Base-by-base conservation (phyloP, 2,888 invertebrate species). In the Noctua janthe region DNA sequence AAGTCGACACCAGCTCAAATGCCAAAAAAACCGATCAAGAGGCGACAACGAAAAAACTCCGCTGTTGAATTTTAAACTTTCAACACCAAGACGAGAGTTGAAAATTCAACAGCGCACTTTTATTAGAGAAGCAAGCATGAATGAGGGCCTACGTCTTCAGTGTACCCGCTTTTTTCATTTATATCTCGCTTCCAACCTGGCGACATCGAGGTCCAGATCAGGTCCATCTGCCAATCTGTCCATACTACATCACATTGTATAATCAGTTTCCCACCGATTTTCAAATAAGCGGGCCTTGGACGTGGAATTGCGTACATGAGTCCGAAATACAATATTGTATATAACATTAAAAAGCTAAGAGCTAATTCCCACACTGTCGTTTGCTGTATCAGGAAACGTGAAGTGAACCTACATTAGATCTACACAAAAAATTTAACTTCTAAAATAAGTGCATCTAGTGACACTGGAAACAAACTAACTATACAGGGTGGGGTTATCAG, bases 351-450 rank as follows among this genome's bases (percentile, higher is more conserved):
- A n/a, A 59, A n/a, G 62, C 35, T 35, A 10, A n/a, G 47, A 69
- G 8, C 7, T 3, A 47, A 47, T 47, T 54, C 54, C 70, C 10
- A 10, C 2, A 0, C 66, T 81, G 56, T 71, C 20, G 0, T 13
- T 35, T 83, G 59, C 66, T 51, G 49, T 56, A 59, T 13, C 8
- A 29, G 2, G 23, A 23, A 56, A 23, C 20, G 43, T 29, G 23
- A 75, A 70, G n/a, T 59, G 20, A 70, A 73, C 39, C 76, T 3
- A 66, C 47, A 51, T 64, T 4, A 77, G 23, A 66, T 83, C 23
- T 56, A 51, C 17, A 76, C 23, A 64, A 54, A 66, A 17, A 75
- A 20, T 11, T 8, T 39, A 29, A 49, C 13, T 7, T 20, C 20
- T 64, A 35, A 47, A n/a, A 39, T 43, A 47, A 17, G 10, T 8